A percentile compares a stretch with the other conserved stretches of the same genome.
phyloP scores from a whole-genome alignment of 2,113 vertebrate genomes.

The Sorex araneus region DNA sequence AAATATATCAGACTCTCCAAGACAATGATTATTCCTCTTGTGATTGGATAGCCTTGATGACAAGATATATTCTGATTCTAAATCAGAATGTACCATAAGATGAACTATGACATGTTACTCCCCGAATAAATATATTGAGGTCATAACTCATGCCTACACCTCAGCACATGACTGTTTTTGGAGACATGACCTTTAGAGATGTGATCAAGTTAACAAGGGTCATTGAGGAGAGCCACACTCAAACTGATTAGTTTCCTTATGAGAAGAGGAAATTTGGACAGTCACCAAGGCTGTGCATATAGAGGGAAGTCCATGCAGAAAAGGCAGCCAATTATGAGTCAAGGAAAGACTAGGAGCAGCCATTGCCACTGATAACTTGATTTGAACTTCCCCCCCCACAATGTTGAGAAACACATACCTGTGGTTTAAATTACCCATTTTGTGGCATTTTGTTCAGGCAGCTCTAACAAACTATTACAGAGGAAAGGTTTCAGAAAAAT shows the following conservation, averaged over 20 bases:
- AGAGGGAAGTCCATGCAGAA: neutral
- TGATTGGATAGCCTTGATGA: neutral
- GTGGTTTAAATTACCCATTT: neutral
- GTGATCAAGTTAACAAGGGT: neutral
- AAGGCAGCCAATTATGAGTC: neutral
- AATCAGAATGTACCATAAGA: neutral
- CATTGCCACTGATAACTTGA: neutral
- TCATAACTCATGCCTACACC: too few relatives aligned
- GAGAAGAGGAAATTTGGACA: neutral
- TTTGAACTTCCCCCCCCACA: neutral
- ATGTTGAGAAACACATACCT: neutral
- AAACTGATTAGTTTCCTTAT: neutral
- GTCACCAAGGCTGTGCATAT: neutral
- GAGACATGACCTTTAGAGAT: neutral
- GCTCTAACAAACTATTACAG: neutral
- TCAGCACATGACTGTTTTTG: neutral
- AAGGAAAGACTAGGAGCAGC: neutral
- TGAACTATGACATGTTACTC: too few relatives aligned
- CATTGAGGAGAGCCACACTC: neutral
- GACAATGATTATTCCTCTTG: neutral
- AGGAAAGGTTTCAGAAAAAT: neutral
- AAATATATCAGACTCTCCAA: neutral
- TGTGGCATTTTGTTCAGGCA: neutral
- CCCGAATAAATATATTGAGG: too few relatives aligned
- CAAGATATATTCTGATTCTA: neutral